These are phyloP conservation scores for Tenthredo livida DNA, from an alignment of 2,888 invertebrate species.

Conservation along the genomic window DNA sequence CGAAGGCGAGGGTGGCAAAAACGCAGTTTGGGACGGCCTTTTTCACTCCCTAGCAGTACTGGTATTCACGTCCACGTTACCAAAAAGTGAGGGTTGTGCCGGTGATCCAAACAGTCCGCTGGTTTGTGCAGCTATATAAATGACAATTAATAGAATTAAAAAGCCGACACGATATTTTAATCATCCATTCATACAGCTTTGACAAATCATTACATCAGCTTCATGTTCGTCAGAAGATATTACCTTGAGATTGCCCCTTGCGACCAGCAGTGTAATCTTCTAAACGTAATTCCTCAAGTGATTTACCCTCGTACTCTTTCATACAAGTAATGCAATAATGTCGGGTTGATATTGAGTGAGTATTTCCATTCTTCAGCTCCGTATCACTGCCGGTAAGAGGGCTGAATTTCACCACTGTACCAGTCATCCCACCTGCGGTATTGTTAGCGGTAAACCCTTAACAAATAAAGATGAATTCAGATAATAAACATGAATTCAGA, in stretches of 20 bases:
- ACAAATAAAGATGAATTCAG: no score
- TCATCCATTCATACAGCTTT: no score
- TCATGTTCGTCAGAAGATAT: slow-evolving; percentile 4
- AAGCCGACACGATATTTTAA: slow-evolving; percentile 1
- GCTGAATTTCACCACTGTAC: slow-evolving; percentile 92
- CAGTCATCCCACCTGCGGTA: slow-evolving; percentile 79
- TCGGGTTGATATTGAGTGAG: slow-evolving; percentile 93
- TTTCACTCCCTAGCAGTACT: slow-evolving; percentile 76
- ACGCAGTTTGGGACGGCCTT: no score
- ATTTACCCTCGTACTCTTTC: slow-evolving; percentile 98
- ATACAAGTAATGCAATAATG: slow-evolving; percentile 99
- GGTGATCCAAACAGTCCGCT: slow-evolving; percentile 79
- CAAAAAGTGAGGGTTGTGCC: slow-evolving; percentile 79
- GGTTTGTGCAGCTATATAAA: slow-evolving; percentile 65
- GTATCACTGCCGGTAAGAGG: slow-evolving; percentile 94
- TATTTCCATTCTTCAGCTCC: slow-evolving; percentile 92
- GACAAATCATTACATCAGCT: neutral
- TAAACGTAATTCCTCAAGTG: slow-evolving; percentile 94
- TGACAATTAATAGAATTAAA: neutral
- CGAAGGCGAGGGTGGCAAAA: no score
- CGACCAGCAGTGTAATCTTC: slow-evolving; percentile 96
- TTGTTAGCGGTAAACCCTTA: slow-evolving; percentile 69
- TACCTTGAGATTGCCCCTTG: slow-evolving; percentile 85
- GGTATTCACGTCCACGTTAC: slow-evolving; percentile 72
- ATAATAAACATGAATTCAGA: no score